Evolutionary conservation across 2,797 vertebrate species (phyloP).

Genomic region (Xiphophorus birchmanni): DNA sequence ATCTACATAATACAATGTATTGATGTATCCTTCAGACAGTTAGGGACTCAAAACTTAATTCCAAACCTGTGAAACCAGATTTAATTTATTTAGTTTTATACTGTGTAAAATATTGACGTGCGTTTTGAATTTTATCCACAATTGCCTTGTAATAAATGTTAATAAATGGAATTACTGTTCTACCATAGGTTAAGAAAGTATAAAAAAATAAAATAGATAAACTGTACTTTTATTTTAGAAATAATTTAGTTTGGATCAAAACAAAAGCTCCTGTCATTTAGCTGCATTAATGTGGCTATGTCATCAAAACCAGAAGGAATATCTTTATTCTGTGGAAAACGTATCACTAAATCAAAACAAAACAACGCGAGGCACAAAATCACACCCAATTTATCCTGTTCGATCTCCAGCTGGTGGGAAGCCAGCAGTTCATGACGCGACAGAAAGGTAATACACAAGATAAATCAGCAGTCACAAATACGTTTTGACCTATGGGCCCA

Average conservation of each 20-base stretch:
- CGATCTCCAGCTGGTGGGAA: too few species aligned
- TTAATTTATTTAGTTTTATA: background rate
- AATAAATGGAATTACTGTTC: too few species aligned
- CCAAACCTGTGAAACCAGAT: background rate
- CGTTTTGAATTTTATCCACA: background rate
- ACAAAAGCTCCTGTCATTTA: too few species aligned
- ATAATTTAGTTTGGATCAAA: too few species aligned
- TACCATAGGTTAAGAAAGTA: too few species aligned
- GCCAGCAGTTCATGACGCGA: too few species aligned
- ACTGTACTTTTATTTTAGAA: too few species aligned
- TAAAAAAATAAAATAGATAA: background rate
- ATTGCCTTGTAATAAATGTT: background rate
- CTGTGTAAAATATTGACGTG: background rate
- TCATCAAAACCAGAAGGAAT: background rate
- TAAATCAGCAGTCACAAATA: too few species aligned
- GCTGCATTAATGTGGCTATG: background rate
- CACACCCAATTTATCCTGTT: too few species aligned
- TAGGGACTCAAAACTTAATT: background rate
- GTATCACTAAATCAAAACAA: background rate
- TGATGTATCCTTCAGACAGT: background rate
- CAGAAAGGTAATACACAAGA: too few species aligned
- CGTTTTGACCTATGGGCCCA: too few species aligned
- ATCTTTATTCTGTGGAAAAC: background rate
- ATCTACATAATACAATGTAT: too few species aligned
- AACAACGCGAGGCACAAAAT: background rate